Evolutionary conservation across 2,113 vertebrate species (phyloP).

Genomic region (Platichthys flesus): DNA sequence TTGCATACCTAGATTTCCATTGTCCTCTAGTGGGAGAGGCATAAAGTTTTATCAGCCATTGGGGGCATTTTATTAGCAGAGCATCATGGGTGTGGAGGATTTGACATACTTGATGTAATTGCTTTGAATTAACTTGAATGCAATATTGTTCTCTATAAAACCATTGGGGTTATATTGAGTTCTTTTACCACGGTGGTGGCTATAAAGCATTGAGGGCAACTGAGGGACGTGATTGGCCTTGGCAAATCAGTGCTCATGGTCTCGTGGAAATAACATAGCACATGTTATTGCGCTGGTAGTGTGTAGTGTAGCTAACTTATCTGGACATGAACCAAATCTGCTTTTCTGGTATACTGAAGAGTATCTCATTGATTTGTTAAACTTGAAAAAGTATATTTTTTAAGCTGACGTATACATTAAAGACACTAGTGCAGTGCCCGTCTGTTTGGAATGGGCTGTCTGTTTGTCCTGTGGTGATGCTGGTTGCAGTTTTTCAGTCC

Average conservation of each 20-base stretch:
- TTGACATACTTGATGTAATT: neutral
- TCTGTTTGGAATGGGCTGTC: too few species aligned
- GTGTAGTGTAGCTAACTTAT: neutral
- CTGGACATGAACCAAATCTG: neutral
- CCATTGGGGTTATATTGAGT: neutral
- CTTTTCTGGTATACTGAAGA: neutral
- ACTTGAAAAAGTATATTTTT: too few species aligned
- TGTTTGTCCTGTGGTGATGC: too few species aligned
- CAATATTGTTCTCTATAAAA: constrained; percentile 1
- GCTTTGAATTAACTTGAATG: neutral
- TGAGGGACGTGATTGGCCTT: neutral
- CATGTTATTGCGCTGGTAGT: neutral
- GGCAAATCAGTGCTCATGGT: neutral
- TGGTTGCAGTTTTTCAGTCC: too few species aligned
- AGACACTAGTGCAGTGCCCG: too few species aligned
- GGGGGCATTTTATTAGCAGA: neutral
- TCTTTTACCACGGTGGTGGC: neutral
- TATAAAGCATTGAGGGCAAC: neutral
- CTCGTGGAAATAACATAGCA: neutral
- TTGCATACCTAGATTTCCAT: neutral
- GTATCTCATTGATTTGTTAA: too few species aligned
- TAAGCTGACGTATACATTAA: neutral
- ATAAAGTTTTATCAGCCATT: neutral
- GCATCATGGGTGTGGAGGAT: neutral
- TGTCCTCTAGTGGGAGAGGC: neutral